These are phyloP conservation scores for Coenobita brevimanus DNA, from an alignment of 1,140 invertebrate genomes.

Conservation along the genomic window DNA sequence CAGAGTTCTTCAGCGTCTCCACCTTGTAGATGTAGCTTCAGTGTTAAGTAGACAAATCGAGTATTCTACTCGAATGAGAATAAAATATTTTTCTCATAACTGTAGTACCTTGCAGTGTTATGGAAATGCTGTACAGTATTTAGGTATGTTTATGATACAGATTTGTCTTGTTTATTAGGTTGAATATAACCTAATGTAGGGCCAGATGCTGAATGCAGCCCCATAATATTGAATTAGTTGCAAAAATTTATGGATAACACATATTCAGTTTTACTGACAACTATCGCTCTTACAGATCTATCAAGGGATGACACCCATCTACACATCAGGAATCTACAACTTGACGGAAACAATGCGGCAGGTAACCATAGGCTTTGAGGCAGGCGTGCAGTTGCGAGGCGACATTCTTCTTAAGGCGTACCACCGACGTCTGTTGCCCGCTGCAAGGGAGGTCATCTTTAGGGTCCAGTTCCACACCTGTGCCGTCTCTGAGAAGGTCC, in stretches of 20 bases:
- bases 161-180: no score
- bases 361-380: constrained; percentile 76
- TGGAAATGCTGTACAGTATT: no score
- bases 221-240: background rate
- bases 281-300: constrained; percentile 78
- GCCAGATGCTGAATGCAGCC: no score
- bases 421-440: constrained; percentile 77
- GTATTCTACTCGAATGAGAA: no score
- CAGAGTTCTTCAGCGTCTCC: no score
- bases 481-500: constrained; percentile 86
- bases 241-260: background rate
- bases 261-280: background rate
- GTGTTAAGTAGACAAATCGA: no score
- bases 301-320: constrained; percentile 88
- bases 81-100: no score
- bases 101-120: no score
- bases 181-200: no score
- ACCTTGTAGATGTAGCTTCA: no score
- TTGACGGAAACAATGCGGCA: constrained; percentile 76
- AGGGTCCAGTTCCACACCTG: constrained; percentile 94
- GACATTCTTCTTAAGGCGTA: constrained; percentile 94
- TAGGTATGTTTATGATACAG: no score
- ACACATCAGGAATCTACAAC: constrained; percentile 87
- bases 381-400: constrained; percentile 85
- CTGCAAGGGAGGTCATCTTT: constrained; percentile 80